Percentiles rank a stretch among this genome's conserved stretches.
Evolutionary conservation across 2,797 vertebrate species (phyloP).

Genomic region (Phrynocephalus vlangalii): DNA sequence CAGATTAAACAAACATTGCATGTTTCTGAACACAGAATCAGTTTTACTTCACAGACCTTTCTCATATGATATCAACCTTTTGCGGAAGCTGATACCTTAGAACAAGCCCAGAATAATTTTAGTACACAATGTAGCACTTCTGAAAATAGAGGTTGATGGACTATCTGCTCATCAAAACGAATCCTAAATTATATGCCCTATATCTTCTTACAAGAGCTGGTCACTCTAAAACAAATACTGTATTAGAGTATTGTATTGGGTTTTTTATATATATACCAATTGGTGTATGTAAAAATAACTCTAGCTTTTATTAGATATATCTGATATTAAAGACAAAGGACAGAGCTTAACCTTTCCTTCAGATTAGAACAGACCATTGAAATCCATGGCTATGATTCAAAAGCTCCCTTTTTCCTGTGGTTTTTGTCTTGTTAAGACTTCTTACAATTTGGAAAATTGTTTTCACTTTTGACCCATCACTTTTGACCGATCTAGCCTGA

Average conservation of each 20-base stretch:
- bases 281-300: not conserved
- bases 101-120: not conserved
- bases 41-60: not conserved
- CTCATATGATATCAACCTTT: not conserved
- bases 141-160: not conserved
- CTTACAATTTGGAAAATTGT: slow-evolving; percentile 20
- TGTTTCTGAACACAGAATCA: not conserved
- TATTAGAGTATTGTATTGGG: no score
- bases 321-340: not conserved
- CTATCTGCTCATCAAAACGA: not conserved
- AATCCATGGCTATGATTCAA: slow-evolving; percentile 17
- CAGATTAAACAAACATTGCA: not conserved
- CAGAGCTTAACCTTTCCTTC: slow-evolving; percentile 10
- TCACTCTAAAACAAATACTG: not conserved
- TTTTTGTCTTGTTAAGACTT: slow-evolving; percentile 23
- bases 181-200: not conserved
- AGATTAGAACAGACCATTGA: slow-evolving; percentile 10
- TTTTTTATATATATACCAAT: not conserved
- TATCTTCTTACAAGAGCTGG: not conserved
- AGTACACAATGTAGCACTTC: not conserved
- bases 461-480: slow-evolving; percentile 16
- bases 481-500: slow-evolving; percentile 11
- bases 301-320: not conserved
- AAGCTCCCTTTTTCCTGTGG: not conserved
- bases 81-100: not conserved